Conservation (phyloP, 2,888 invertebrate species). For the Callosobruchus maculatus region DNA sequence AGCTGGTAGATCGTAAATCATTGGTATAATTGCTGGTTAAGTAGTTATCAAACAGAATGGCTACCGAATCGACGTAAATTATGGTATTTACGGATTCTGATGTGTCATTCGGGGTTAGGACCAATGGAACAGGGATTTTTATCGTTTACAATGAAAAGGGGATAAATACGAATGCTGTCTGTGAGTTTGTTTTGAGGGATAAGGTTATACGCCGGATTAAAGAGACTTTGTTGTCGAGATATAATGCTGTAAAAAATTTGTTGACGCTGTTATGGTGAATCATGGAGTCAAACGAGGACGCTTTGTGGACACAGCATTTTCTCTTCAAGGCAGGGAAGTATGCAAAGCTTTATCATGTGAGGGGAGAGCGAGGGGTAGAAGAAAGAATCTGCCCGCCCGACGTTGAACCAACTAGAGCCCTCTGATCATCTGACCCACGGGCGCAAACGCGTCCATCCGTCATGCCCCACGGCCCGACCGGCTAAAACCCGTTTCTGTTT, state of each 20-base stretch:
- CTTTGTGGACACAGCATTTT: background rate
- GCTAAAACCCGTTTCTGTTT: too few relatives aligned
- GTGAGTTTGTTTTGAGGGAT: background rate
- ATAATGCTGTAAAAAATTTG: background rate
- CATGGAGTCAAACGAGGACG: background rate
- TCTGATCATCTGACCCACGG: too few relatives aligned
- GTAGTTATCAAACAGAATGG: constrained; percentile 19
- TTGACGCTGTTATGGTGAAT: background rate
- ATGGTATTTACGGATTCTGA: background rate
- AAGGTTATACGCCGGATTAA: background rate
- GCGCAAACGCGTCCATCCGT: too few relatives aligned
- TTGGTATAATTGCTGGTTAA: constrained; percentile 22
- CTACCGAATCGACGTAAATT: background rate
- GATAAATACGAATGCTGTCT: background rate
- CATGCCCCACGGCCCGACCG: too few relatives aligned
- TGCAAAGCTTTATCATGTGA: too few relatives aligned
- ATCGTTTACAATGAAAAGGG: background rate
- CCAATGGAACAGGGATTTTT: background rate
- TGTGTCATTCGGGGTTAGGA: background rate
- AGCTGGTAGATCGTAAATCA: constrained; percentile 18
- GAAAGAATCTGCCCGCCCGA: too few relatives aligned
- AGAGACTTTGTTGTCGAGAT: background rate
- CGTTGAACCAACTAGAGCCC: too few relatives aligned
- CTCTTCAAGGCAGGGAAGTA: too few relatives aligned
- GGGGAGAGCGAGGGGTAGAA: too few relatives aligned